Evolutionary conservation across 2,888 invertebrate genomes (phyloP).

Genomic region (Muschampia plurimacula): DNA sequence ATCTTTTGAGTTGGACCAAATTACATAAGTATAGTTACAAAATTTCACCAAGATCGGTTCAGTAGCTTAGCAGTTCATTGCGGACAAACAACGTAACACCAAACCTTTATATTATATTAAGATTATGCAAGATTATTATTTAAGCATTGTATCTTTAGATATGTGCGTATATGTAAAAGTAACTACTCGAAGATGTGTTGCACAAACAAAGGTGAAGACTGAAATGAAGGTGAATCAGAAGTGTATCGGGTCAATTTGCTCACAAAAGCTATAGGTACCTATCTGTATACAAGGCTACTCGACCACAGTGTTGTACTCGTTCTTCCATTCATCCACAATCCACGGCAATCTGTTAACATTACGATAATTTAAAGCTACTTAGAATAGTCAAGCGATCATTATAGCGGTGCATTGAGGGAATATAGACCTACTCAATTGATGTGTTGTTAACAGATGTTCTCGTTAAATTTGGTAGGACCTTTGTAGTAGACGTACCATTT

Average conservation of each 20-base stretch:
- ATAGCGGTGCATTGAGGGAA: background rate
- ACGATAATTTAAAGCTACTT: slow-evolving; percentile 25
- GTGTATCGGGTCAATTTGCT: background rate
- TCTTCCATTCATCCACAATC: background rate
- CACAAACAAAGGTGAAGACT: slow-evolving; percentile 9
- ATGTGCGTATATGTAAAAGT: background rate
- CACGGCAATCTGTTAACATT: background rate
- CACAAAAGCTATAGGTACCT: background rate
- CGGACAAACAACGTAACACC: too few relatives aligned
- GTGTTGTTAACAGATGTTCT: background rate
- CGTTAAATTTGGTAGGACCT: too few relatives aligned
- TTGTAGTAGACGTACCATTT: too few relatives aligned
- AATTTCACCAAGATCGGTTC: too few relatives aligned
- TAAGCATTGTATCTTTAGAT: too few relatives aligned
- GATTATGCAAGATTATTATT: too few relatives aligned
- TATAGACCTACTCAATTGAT: background rate
- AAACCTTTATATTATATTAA: too few relatives aligned
- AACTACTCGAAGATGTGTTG: slow-evolving; percentile 7
- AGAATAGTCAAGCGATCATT: slow-evolving; percentile 10
- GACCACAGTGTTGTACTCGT: slow-evolving; percentile 1
- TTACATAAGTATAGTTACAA: too few relatives aligned
- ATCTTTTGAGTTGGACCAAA: too few relatives aligned
- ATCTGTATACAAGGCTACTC: slow-evolving; percentile 1
- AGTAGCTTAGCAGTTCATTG: too few relatives aligned
- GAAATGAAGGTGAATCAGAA: background rate